phyloP scores from a whole-genome alignment of 2,113 vertebrate species.

The Hoplias malabaricus region DNA sequence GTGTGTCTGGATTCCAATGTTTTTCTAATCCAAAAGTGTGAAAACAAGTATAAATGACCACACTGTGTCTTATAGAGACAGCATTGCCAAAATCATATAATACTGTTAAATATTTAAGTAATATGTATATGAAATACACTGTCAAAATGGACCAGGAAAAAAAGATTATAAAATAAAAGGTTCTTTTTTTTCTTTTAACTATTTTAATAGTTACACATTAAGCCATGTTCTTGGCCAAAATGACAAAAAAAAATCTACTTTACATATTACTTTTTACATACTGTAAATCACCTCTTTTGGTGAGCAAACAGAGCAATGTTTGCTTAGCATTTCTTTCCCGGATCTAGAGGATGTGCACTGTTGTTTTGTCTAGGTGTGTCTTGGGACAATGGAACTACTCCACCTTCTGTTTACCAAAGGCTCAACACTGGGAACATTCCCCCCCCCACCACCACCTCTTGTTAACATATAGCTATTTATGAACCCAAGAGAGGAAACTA shows the following conservation, averaged over 20 bases:
- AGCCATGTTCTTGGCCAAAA: neutral
- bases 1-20: neutral
- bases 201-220: too few species aligned
- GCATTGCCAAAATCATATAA: neutral
- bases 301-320: slow-evolving; percentile 40
- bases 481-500: neutral
- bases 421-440: neutral
- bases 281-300: neutral
- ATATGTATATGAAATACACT: neutral
- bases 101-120: neutral
- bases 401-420: slow-evolving; percentile 19
- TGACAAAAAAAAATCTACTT: too few species aligned
- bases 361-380: slow-evolving; percentile 67
- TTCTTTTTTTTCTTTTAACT: too few species aligned
- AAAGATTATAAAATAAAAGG: too few species aligned
- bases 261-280: too few species aligned
- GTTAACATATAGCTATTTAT: neutral
- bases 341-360: slow-evolving; percentile 27
- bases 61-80: neutral
- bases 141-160: neutral
- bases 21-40: neutral
- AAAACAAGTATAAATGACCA: neutral
- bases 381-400: slow-evolving; percentile 17
- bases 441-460: too few species aligned
- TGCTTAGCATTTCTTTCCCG: slow-evolving; percentile 59